phyloP scores from a whole-genome alignment of 2,888 invertebrate genomes.

The Microplitis deprimator region DNA sequence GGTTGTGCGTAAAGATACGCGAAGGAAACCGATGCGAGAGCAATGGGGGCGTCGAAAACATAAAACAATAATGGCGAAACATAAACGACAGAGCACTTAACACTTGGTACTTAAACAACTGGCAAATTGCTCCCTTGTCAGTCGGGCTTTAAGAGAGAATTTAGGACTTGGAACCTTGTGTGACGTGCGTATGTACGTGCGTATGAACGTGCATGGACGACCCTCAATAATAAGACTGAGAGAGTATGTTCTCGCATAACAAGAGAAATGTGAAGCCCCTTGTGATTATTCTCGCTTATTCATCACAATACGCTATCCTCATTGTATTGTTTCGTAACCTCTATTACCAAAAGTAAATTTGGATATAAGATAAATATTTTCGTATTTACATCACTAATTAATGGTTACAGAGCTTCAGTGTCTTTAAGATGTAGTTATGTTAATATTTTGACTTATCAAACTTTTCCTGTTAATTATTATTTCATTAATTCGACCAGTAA shows the following conservation, averaged over 20 bases:
- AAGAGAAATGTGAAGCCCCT: conserved; percentile 29
- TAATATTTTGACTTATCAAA: conserved; percentile 6
- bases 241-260: conserved; percentile 38
- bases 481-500: too few relatives aligned
- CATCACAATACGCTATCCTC: conserved; percentile 8
- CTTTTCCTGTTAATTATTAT: conserved; percentile 17
- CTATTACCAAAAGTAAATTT: conserved; percentile 19
- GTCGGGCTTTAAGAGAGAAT: conserved; percentile 66
- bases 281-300: conserved; percentile 27
- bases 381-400: conserved; percentile 28
- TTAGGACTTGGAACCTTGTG: conserved; percentile 59
- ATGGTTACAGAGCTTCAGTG: background rate
- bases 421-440: background rate
- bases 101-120: conserved; percentile 72
- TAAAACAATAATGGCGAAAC: conserved; percentile 71
- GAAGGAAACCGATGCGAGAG: conserved; percentile 53
- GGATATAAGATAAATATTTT: conserved; percentile 28
- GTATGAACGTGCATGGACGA: conserved; percentile 33
- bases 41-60: conserved; percentile 60
- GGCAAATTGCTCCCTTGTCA: conserved; percentile 71
- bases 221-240: conserved; percentile 36
- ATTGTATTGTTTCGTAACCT: conserved; percentile 21
- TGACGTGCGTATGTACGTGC: conserved; percentile 52
- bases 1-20: conserved; percentile 41
- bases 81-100: conserved; percentile 71